phyloP scores from a whole-genome alignment of 2,888 invertebrate genomes.

The Celastrina argiolus region DNA sequence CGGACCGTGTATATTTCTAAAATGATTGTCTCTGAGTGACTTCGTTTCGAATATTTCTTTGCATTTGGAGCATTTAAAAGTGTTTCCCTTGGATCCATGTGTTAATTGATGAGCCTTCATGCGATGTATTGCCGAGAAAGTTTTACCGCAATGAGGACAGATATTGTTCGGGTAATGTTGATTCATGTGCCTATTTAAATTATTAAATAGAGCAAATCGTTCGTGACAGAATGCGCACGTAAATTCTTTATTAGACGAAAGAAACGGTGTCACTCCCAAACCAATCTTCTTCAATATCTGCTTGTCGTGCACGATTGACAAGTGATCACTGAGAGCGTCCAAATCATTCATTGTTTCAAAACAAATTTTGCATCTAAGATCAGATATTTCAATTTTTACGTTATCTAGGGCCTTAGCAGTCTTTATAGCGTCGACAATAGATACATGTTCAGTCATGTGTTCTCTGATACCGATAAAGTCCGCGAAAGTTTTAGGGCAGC shows the following conservation, averaged over 20 bases:
- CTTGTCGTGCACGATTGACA: conserved; percentile 50
- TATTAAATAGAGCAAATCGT: conserved; percentile 53
- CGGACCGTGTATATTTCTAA: conserved; percentile 46
- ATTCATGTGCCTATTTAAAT: conserved; percentile 61
- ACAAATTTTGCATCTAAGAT: conserved; percentile 57
- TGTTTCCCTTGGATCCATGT: conserved; percentile 42
- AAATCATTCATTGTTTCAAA: conserved; percentile 40
- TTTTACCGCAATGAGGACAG: conserved; percentile 63
- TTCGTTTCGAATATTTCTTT: conserved; percentile 47
- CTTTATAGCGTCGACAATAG: conserved; percentile 49
- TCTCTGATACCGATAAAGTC: conserved; percentile 52
- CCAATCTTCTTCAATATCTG: conserved; percentile 45
- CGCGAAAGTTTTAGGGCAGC: conserved; percentile 53
- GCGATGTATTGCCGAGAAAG: conserved; percentile 51
- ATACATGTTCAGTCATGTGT: conserved; percentile 49
- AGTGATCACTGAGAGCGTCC: conserved; percentile 51
- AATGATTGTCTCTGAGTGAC: conserved; percentile 48
- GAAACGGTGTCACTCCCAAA: conserved; percentile 56
- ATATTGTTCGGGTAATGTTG: conserved; percentile 61
- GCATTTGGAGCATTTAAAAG: conserved; percentile 54
- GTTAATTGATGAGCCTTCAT: conserved; percentile 53
- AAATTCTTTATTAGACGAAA: conserved; percentile 45
- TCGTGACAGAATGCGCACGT: conserved; percentile 52
- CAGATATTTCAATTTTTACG: conserved; percentile 58
- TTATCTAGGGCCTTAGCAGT: conserved; percentile 43